A percentile compares a stretch with the other conserved stretches of the same genome.
These are phyloP conservation scores for Melanotaenia nigrans DNA, from an alignment of 2,797 vertebrate species.

Conservation along the genomic window DNA sequence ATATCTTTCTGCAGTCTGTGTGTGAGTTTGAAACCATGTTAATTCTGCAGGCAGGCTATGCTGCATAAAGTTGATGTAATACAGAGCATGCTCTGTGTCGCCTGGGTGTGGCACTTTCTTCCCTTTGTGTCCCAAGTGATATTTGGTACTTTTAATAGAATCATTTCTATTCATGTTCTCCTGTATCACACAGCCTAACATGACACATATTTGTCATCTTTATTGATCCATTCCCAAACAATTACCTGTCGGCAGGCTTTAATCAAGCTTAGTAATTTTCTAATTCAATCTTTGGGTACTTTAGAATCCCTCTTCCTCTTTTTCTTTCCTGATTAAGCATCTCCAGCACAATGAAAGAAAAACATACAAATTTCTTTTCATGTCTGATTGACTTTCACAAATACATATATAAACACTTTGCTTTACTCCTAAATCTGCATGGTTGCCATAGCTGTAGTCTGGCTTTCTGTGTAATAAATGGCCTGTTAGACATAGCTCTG, in stretches of 20 bases:
- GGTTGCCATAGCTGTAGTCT: slow-evolving; percentile 52
- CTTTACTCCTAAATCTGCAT: slow-evolving; percentile 24
- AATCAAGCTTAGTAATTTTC: slow-evolving; percentile 16
- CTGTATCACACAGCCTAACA: not conserved
- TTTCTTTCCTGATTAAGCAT: not conserved
- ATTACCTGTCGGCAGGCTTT: not conserved
- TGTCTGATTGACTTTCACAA: slow-evolving; percentile 22
- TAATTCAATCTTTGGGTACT: slow-evolving; percentile 7
- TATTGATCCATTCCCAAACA: not conserved
- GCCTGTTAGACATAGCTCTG: slow-evolving; percentile 62
- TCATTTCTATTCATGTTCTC: not conserved
- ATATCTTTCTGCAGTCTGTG: slow-evolving; percentile 8
- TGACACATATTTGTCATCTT: not conserved
- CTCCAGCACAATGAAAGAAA: slow-evolving; percentile 9
- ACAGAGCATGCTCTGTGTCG: slow-evolving; percentile 69
- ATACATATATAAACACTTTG: slow-evolving; percentile 12
- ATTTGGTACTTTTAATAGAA: slow-evolving; percentile 20
- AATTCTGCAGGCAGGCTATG: slow-evolving; percentile 50
- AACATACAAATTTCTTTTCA: slow-evolving; percentile 11
- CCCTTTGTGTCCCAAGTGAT: slow-evolving; percentile 45
- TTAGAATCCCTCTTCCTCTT: slow-evolving; percentile 7
- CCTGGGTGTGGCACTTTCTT: slow-evolving; percentile 63
- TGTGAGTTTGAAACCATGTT: slow-evolving; percentile 35
- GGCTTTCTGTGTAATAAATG: slow-evolving; percentile 73
- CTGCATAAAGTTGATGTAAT: slow-evolving; percentile 66